Evolutionary conservation across 23 tunicate species (phyloP).

Genomic region (Halocynthia aurantium): DNA sequence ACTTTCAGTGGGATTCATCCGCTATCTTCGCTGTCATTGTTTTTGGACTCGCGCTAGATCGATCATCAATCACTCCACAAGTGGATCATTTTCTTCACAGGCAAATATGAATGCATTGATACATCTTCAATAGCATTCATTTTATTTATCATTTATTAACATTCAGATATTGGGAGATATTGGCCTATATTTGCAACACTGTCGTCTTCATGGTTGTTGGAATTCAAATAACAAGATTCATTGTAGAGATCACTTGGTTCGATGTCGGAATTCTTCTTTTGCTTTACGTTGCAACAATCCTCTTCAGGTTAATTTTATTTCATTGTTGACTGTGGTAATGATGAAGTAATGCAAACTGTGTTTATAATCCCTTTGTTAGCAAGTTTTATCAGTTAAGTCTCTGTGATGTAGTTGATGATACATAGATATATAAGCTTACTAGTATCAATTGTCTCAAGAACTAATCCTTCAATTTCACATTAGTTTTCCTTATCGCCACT

Average conservation of each 20-base stretch:
- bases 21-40: slow-evolving; percentile 74
- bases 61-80: slow-evolving; percentile 78
- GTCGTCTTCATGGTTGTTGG: slow-evolving; percentile 80
- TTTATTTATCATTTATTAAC: neutral
- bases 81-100: slow-evolving; percentile 88
- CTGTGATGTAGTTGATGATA: too few relatives aligned
- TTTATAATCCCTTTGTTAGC: too few relatives aligned
- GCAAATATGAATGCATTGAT: neutral
- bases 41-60: slow-evolving; percentile 69
- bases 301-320: slow-evolving; percentile 33
- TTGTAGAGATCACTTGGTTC: slow-evolving; percentile 29
- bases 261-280: slow-evolving; percentile 54
- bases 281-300: slow-evolving; percentile 46
- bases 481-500: too few relatives aligned
- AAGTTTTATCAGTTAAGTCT: too few relatives aligned
- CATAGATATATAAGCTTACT: too few relatives aligned
- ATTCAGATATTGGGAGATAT: slow-evolving; percentile 81
- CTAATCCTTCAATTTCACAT: too few relatives aligned
- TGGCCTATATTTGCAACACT: slow-evolving; percentile 78
- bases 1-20: slow-evolving; percentile 56
- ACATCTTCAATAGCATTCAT: too few relatives aligned
- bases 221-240: slow-evolving; percentile 38
- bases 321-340: neutral
- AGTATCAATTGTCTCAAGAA: too few relatives aligned
- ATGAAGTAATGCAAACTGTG: too few relatives aligned